Conservation (phyloP, 2,113 vertebrate species). For the Leptocoma aspasia region DNA sequence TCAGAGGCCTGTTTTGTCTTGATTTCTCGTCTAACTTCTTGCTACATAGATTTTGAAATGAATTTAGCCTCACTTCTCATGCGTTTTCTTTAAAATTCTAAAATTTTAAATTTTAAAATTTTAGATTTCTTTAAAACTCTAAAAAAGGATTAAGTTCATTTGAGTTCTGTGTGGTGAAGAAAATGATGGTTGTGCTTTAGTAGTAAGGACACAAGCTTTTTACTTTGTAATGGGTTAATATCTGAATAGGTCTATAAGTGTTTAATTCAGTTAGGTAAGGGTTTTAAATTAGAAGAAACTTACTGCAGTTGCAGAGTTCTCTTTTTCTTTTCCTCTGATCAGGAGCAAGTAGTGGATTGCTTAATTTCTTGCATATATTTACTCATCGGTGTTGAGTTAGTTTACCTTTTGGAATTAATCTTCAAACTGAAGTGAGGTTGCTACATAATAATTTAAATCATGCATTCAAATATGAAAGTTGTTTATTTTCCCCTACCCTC, state of each 20-base stretch:
- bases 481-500: neutral
- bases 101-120: no score
- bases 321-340: neutral
- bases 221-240: neutral
- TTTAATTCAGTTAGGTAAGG: neutral
- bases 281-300: neutral
- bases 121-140: no score
- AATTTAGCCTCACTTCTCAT: neutral
- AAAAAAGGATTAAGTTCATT: neutral
- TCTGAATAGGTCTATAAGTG: neutral
- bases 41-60: neutral
- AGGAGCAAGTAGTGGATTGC: neutral
- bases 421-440: neutral
- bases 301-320: neutral
- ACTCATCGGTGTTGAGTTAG: neutral
- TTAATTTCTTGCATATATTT: neutral
- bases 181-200: neutral
- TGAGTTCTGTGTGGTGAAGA: neutral
- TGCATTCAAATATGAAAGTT: neutral
- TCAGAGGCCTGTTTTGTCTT: neutral
- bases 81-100: neutral
- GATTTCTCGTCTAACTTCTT: neutral
- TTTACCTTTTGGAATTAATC: neutral
- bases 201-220: neutral
- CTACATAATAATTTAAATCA: neutral